These are phyloP conservation scores for Catharus minimus DNA, from an alignment of 2,113 vertebrate genomes.

Conservation along the genomic window DNA sequence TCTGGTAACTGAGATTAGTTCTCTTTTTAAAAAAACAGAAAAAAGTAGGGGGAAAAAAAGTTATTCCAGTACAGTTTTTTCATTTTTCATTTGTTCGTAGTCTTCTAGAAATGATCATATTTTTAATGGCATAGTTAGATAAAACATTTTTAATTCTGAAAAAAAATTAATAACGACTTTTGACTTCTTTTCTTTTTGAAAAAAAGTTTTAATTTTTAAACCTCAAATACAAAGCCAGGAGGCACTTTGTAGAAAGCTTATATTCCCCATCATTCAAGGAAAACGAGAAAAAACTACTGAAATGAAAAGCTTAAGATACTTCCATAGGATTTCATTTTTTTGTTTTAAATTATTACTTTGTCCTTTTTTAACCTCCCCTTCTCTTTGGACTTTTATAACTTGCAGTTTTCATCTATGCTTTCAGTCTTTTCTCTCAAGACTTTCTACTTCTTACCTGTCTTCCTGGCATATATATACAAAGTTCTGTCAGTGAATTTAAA, in stretches of 20 bases:
- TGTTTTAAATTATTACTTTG: neutral
- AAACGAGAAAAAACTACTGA: neutral
- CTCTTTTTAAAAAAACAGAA: neutral
- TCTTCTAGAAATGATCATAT: neutral
- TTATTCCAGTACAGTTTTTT: neutral
- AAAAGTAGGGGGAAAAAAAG: neutral
- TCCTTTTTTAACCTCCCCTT: neutral
- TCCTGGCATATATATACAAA: neutral
- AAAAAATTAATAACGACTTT: neutral
- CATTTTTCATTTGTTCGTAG: neutral
- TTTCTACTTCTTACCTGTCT: neutral
- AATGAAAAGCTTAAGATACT: neutral
- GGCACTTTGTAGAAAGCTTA: neutral
- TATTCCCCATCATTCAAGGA: neutral
- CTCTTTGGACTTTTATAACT: neutral
- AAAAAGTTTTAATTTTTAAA: neutral
- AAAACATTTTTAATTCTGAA: neutral
- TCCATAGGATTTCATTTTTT: neutral
- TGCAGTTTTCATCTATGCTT: neutral
- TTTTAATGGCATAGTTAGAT: neutral
- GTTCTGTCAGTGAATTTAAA: neutral
- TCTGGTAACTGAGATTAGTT: neutral
- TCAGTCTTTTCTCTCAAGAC: neutral
- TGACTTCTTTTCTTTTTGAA: neutral
- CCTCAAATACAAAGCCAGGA: neutral